phyloP scores from a whole-genome alignment of 1,140 invertebrate genomes.

The Rhopalosiphum padi region DNA sequence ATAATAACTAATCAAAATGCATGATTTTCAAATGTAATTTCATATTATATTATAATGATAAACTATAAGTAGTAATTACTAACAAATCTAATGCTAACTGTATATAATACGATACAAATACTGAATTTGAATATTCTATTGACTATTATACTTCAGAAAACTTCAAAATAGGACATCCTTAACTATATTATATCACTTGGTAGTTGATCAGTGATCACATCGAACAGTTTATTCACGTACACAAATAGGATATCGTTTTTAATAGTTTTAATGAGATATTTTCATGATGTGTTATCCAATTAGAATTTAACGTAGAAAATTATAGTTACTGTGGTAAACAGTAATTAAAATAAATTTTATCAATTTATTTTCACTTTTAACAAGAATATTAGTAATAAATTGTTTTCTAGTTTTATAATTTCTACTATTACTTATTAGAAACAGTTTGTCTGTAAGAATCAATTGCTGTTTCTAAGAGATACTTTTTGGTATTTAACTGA shows the following conservation, averaged over 20 bases:
- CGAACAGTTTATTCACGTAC: not conserved
- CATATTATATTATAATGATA: not conserved
- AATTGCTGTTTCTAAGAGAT: not conserved
- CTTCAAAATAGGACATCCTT: not conserved
- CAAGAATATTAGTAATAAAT: not conserved
- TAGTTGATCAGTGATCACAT: not conserved
- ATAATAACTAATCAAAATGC: too few species aligned
- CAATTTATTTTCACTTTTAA: not conserved
- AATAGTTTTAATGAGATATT: not conserved
- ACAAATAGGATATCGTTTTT: not conserved
- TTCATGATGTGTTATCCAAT: slow-evolving; percentile 1
- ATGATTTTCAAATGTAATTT: not conserved
- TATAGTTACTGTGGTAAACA: not conserved
- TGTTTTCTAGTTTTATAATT: not conserved
- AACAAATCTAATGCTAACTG: not conserved
- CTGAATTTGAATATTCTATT: not conserved
- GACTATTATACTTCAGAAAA: not conserved
- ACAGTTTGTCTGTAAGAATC: not conserved
- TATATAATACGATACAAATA: not conserved
- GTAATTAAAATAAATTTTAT: not conserved
- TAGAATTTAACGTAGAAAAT: not conserved
- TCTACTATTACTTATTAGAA: not conserved
- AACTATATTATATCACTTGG: not conserved
- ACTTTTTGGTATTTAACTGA: not conserved
- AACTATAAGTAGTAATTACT: not conserved